Evolutionary conservation across 1,140 invertebrate genomes (phyloP).

Genomic region (Papilio polyxenes): DNA sequence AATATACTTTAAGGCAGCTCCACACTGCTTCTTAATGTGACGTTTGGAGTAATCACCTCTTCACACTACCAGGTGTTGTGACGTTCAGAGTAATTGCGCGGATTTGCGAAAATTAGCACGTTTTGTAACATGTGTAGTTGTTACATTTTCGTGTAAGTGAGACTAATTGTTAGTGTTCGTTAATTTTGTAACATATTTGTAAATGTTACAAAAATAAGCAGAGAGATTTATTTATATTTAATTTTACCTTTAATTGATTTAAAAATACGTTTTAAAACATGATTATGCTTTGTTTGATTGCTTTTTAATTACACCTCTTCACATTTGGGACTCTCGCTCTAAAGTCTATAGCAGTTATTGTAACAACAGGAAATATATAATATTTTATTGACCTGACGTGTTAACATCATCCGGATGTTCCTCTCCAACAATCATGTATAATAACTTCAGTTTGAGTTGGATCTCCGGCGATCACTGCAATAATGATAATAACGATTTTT

Average conservation of each 20-base stretch:
- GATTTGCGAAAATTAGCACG: conserved; percentile 23
- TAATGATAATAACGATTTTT: not conserved
- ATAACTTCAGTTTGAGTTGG: not conserved
- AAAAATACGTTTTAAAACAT: too few relatives aligned
- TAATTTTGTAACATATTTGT: conserved; percentile 25
- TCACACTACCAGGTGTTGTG: conserved; percentile 2
- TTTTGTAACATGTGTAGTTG: conserved; percentile 29
- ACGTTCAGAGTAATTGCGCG: conserved; percentile 8
- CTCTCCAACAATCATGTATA: not conserved
- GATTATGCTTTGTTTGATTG: not conserved
- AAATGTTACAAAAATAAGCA: not conserved
- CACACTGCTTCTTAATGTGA: conserved; percentile 11
- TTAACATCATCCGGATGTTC: not conserved
- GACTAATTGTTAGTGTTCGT: conserved; percentile 9
- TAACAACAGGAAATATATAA: not conserved
- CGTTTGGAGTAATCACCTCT: conserved; percentile 10
- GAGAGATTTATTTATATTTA: not conserved
- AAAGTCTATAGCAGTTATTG: not conserved
- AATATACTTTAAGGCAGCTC: not conserved
- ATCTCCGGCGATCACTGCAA: not conserved
- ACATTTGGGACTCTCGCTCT: not conserved
- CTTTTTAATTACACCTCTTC: not conserved
- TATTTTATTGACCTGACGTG: not conserved
- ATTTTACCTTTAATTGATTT: not conserved
- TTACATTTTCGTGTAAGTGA: conserved; percentile 23